Conservation (phyloP, 2,888 invertebrate species). For the Mycogona germanica region DNA sequence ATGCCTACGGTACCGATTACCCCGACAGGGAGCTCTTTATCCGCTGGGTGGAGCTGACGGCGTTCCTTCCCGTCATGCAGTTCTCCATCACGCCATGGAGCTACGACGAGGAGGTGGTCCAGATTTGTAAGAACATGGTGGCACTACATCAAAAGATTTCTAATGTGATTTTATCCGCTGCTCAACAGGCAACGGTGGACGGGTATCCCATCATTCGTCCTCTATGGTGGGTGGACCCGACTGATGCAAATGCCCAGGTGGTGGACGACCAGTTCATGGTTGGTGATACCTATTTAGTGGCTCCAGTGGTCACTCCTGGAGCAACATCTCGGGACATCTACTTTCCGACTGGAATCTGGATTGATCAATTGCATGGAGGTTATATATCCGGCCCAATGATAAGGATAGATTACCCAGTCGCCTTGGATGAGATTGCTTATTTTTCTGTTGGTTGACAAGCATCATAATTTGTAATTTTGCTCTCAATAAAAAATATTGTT, state of each 20-base stretch:
- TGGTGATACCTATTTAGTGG: slow-evolving; percentile 62
- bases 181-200: slow-evolving; percentile 42
- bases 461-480: no score
- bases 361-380: slow-evolving; percentile 25
- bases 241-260: slow-evolving; percentile 44
- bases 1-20: slow-evolving; percentile 34
- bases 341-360: slow-evolving; percentile 61
- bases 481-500: no score
- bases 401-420: slow-evolving; percentile 51
- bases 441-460: no score
- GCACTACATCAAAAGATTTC: slow-evolving; percentile 49
- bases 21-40: slow-evolving; percentile 44
- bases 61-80: slow-evolving; percentile 65
- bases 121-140: slow-evolving; percentile 50
- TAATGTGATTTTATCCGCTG: slow-evolving; percentile 44
- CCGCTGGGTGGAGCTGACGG: slow-evolving; percentile 64
- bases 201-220: slow-evolving; percentile 66
- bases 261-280: slow-evolving; percentile 54
- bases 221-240: slow-evolving; percentile 72
- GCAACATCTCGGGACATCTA: slow-evolving; percentile 53
- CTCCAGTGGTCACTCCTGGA: slow-evolving; percentile 56
- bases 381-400: slow-evolving; percentile 46
- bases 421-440: slow-evolving; percentile 53
- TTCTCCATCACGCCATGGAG: slow-evolving; percentile 66
- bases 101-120: slow-evolving; percentile 46